Evolutionary conservation across 2,888 invertebrate species (phyloP), one percentile per base, ranked within the genome.

Genomic region (Papilio gigon): DNA sequence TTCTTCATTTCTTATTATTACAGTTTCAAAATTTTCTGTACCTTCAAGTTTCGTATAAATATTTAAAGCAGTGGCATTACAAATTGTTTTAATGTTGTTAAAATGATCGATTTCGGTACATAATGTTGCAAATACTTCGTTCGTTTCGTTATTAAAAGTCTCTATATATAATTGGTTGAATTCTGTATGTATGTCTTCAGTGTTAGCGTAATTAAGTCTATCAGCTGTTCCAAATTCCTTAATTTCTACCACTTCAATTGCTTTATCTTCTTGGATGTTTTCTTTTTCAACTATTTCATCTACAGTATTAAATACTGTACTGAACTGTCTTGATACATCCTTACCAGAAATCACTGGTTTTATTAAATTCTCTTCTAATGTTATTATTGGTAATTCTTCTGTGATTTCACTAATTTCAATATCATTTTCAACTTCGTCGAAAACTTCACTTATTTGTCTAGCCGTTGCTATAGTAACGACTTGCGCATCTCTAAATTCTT

Each of bases 151-250:
- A n/a, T 2, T 14, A 0, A 27, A 8, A n/a, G 37, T 17, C 22
- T 60, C 35, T 1, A 25, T 14, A 35, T 47, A 25, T 8, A 50
- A 25, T 47, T 60, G 25, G 12, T 37, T 12, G 22, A 50, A 50
- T 25, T 14, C 8, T 30, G 37, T 27, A 22, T 12, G 4, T 27
- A 67, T 40, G 0, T 61, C 60, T 67, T 40, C 30, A 17, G 27
- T 27, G 6, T 17, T 40, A 30, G 40, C 67, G 5, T 40, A 17
- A 67, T 67, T 67, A 17, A 67, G 47, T 50, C 17, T 61, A 12
- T n/a, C 4, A 1, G 33, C 59, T 9, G n/a, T 35, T 1, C 8
- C 14, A 9, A 42, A 50, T 25, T 66, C 58, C 5, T 42, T 53
- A 3, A 12, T 33, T 58, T 58, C 44, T 11, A 44, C 4, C 11